These are phyloP conservation scores for Prinia subflava DNA, from an alignment of 2,113 vertebrate species.

Conservation along the genomic window DNA sequence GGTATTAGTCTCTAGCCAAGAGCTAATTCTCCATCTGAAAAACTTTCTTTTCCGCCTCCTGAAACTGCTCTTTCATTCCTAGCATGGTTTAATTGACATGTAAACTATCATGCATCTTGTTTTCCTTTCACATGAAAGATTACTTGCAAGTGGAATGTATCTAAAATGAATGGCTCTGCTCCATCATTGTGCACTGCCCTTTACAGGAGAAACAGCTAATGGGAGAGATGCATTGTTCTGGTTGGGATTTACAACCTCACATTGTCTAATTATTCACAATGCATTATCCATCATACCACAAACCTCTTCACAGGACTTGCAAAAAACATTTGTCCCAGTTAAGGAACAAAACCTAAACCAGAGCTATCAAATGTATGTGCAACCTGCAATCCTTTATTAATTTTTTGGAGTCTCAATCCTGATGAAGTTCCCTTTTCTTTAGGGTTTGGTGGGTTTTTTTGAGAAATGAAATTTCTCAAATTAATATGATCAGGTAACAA, in stretches of 20 bases:
- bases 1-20: conserved; percentile 31
- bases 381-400: not conserved
- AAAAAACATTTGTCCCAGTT: not conserved
- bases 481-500: not conserved
- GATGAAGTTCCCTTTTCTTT: not conserved
- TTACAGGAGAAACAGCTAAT: conserved; percentile 52
- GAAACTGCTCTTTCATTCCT: conserved; percentile 7
- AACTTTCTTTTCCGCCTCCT: not conserved
- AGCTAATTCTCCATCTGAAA: conserved; percentile 18
- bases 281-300: conserved; percentile 34
- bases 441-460: not conserved
- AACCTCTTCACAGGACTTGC: not conserved
- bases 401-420: not conserved
- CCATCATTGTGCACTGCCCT: conserved; percentile 27
- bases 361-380: not conserved
- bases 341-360: not conserved
- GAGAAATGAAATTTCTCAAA: not conserved
- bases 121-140: conserved; percentile 55
- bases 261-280: conserved; percentile 65
- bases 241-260: conserved; percentile 41
- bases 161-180: conserved; percentile 48
- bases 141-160: conserved; percentile 51
- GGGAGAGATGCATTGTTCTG: conserved; percentile 37
- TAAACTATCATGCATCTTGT: conserved; percentile 38
- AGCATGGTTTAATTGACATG: conserved; percentile 37